Evolutionary conservation across 2,888 invertebrate species (phyloP), one percentile per base, ranked within the genome.

Genomic region (Dynastes maya): DNA sequence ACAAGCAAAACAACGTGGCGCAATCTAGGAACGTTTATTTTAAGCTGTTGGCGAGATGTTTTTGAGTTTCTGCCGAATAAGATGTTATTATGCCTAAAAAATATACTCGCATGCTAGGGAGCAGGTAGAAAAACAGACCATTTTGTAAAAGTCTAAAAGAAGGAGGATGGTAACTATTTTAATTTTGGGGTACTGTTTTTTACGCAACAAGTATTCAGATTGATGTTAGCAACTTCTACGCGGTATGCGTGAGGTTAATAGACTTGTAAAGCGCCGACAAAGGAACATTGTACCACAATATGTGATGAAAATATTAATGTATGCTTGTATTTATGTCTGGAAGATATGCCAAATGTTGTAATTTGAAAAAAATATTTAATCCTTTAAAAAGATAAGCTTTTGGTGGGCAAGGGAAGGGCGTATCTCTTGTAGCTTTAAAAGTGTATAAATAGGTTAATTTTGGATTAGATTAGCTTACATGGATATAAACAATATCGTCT

Each of bases 61-160:
- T 32, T 13, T 37, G 4, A 64, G 11, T 32, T 64, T 37, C 32
- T n/a, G 16, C 37, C n/a, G 5, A 16, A 11, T n/a, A 1, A 37
- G 32, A n/a, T 64, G 37, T 32, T 64, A 37, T 64, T 64, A 64
- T 37, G 16, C 29, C 45, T 49, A 37, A 45, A 45, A 45, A 45
- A 45, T 8, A 8, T 11, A 45, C 13, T 16, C 40, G 64, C n/a
- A 13, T 64, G 2, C 29, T 37, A 32, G n/a, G 0, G 64, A 64
- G 64, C 64, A 64, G 64, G 64, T 64, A 64, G 16, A 32, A 16
- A 64, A 64, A n/a, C n/a, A 37, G 40, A 37, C 40, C 40, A 13
- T 37, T 64, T 58, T 58, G 55, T 16, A 58, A 22, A 22, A 16
- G 5, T 27, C 22, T 37, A 37, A 37, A 8, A 22, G 16, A 16